These are phyloP conservation scores for Trissoscelio sp. DNA, from an alignment of 2,888 invertebrate genomes.

Conservation along the genomic window DNA sequence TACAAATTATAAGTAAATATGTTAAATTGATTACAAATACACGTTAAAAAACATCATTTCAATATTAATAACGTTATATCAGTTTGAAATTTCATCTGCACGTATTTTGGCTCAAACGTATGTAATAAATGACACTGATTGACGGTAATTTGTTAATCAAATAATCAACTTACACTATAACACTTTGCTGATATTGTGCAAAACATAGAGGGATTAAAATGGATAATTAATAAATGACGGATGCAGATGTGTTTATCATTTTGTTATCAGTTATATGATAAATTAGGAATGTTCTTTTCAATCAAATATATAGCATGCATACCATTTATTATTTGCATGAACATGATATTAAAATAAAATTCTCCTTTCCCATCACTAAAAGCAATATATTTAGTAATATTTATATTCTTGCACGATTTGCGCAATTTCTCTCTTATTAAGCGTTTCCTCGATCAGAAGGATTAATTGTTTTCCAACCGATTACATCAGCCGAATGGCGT, in stretches of 20 bases:
- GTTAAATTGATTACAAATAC: too few relatives aligned
- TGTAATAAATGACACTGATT: slow-evolving; percentile 18
- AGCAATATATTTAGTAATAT: not conserved
- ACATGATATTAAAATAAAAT: not conserved
- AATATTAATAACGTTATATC: slow-evolving; percentile 3
- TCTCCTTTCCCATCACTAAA: not conserved
- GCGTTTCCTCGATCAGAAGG: slow-evolving; percentile 13
- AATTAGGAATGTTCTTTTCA: not conserved
- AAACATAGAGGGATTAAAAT: not conserved
- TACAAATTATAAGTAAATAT: too few relatives aligned
- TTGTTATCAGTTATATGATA: not conserved
- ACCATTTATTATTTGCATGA: too few relatives aligned
- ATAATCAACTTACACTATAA: slow-evolving; percentile 17
- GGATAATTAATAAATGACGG: not conserved
- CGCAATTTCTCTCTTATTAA: slow-evolving; percentile 7
- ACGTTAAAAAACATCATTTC: not conserved
- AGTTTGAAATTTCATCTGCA: slow-evolving; percentile 1
- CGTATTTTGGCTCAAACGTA: slow-evolving; percentile 6
- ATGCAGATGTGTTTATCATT: not conserved
- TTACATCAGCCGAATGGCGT: slow-evolving; percentile 24
- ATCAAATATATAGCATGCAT: not conserved
- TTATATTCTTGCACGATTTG: slow-evolving; percentile 4
- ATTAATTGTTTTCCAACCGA: slow-evolving; percentile 38
- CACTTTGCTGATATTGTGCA: not conserved
- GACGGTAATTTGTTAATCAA: slow-evolving; percentile 16